phyloP scores from a whole-genome alignment of 2,888 invertebrate genomes.

The Drosophila niveifrons region DNA sequence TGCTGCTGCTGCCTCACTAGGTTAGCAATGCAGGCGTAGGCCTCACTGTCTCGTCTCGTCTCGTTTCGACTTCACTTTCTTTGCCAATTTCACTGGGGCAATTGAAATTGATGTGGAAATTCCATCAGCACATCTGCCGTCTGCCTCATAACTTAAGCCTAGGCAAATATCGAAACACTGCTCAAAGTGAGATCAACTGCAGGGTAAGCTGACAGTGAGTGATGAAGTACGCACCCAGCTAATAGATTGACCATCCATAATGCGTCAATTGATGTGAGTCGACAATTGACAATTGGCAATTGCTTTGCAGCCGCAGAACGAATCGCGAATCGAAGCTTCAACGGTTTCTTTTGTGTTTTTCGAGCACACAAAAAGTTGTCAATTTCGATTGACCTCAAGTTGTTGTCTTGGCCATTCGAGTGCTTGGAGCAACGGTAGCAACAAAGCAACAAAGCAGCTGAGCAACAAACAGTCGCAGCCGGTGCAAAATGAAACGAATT shows the following conservation, averaged over 20 bases:
- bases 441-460: conserved; percentile 28
- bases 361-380: conserved; percentile 74
- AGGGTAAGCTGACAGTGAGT: conserved; percentile 56
- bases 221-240: conserved; percentile 47
- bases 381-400: conserved; percentile 79
- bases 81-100: conserved; percentile 63
- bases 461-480: conserved; percentile 46
- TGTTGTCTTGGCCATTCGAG: conserved; percentile 35
- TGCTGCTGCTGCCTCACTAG: conserved; percentile 19
- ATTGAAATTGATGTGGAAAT: conserved; percentile 73
- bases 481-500: conserved; percentile 81
- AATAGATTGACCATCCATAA: conserved; percentile 74
- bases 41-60: too few relatives aligned
- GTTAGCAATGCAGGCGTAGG: background rate
- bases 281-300: conserved; percentile 50
- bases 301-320: conserved; percentile 4
- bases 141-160: conserved; percentile 53
- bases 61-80: conserved; percentile 48
- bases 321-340: conserved; percentile 29
- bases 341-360: conserved; percentile 39
- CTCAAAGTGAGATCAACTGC: background rate
- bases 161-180: background rate
- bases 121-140: conserved; percentile 73
- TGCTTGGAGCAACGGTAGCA: conserved; percentile 71
- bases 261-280: conserved; percentile 67